Conservation (phyloP, 1,140 invertebrate species). For the Achatina immaculata region DNA sequence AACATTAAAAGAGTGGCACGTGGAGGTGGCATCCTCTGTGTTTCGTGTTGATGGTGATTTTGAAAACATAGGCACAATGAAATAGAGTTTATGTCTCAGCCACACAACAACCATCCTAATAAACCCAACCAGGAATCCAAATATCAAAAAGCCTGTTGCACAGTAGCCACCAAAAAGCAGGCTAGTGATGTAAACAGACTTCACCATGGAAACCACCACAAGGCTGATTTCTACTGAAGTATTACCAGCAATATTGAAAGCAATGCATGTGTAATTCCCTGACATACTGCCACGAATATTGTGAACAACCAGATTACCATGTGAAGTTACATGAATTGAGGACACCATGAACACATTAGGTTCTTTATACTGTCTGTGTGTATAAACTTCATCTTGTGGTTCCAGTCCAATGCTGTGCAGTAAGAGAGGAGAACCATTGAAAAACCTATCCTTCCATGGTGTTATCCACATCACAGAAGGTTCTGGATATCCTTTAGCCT, state of each 20-base stretch:
- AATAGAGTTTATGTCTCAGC: conserved; percentile 27
- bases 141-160: conserved; percentile 42
- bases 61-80: conserved; percentile 40
- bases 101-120: conserved; percentile 41
- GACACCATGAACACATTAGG: conserved; percentile 36
- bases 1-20: conserved; percentile 19
- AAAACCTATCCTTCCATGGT: conserved; percentile 55
- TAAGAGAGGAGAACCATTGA: background rate
- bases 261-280: conserved; percentile 57
- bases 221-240: conserved; percentile 44
- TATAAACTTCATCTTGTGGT: conserved; percentile 31
- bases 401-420: conserved; percentile 28
- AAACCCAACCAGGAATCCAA: conserved; percentile 54
- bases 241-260: conserved; percentile 53
- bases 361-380: conserved; percentile 38
- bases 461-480: conserved; percentile 60
- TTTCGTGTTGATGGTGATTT: conserved; percentile 43
- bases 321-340: conserved; percentile 31
- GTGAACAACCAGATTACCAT: conserved; percentile 49
- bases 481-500: conserved; percentile 44
- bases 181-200: conserved; percentile 41
- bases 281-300: conserved; percentile 55
- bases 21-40: conserved; percentile 29
- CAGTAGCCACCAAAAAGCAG: conserved; percentile 48
- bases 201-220: conserved; percentile 33